phyloP scores from a whole-genome alignment of 2,113 vertebrate species.

The Anolis carolinensis region DNA sequence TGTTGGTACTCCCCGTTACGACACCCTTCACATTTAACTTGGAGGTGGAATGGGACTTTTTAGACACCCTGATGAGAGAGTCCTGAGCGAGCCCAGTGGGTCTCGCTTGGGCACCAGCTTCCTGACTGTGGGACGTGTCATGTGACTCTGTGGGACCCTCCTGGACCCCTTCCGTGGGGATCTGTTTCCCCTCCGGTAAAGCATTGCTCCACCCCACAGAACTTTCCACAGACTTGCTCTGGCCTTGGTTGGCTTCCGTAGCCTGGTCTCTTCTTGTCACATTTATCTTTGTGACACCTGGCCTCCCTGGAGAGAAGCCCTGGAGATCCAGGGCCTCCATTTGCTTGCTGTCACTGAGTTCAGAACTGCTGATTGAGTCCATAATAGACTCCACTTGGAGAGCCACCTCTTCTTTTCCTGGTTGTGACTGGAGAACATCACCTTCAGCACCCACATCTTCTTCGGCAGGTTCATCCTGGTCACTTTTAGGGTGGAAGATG shows the following conservation, averaged over 20 bases:
- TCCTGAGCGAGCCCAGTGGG: fast-evolving
- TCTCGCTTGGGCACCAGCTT: neutral
- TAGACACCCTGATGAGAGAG: neutral
- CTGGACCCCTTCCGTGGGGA: neutral
- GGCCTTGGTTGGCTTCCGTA: neutral
- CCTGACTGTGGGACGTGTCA: no score
- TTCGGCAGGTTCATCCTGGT: neutral
- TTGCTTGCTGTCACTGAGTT: neutral
- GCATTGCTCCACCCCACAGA: fast-evolving
- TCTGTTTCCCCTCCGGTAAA: neutral
- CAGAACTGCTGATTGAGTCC: neutral
- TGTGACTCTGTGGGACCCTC: neutral
- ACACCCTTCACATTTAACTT: neutral
- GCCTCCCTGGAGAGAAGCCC: neutral
- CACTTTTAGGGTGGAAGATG: slow-evolving; percentile 3
- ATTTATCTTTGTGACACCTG: fast-evolving
- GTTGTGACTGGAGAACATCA: neutral
- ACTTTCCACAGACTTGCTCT: neutral
- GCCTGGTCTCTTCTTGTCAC: neutral
- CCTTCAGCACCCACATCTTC: neutral
- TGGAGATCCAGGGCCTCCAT: neutral
- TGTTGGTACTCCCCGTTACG: neutral
- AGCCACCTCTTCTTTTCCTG: no score
- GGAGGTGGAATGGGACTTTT: neutral
- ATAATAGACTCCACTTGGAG: neutral